Base-by-base conservation (phyloP, 2,888 invertebrate species). In the Bellardia pandia region DNA sequence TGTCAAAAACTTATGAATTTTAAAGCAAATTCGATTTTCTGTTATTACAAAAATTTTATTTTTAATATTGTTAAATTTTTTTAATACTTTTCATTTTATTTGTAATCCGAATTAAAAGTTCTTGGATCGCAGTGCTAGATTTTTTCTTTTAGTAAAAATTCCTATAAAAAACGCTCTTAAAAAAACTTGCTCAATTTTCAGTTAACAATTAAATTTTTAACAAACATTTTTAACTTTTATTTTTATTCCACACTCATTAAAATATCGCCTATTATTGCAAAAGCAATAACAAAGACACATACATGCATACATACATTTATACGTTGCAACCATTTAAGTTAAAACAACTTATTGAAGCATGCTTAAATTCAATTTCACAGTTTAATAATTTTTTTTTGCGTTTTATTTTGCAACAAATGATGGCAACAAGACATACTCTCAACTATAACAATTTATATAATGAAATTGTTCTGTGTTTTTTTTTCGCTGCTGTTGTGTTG, bases 321-420 rank as follows among this genome's bases (percentile, higher is more conserved):
- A 53, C 60, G 69, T 69, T 58, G 66, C 76, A 86, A 80, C 81
- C 85, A 87, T 85, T 85, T 87, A 85, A 87, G 81, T 87, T 87
- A 62, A 85, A 81, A 75, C 68, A 81, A 87, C 14, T 87, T 85
- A 85, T 66, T 87, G 87, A 87, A 85, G 87, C 87, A 87, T 85
- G 81, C 64, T 87, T 78, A 85, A 87, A 87, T 85, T 87, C 85
- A 87, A 87, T 87, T 87, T 87, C 87, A 87, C 87, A 87, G 78
- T 85, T 87, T 85, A 75, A 85, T 81, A 87, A 85, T 82, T 79
- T 84, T 78, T 86, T 51, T 72, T 66, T 53, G 23, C n/a, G 1
- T 48, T 72, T 53, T 30, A 3, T 69, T 56, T 66, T 83, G 62
- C 64, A 68, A 37, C 64, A 77, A 85, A 62, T 75, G 72, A 75